Conservation (phyloP, 2,888 invertebrate species). For the Eretmocerus hayati region DNA sequence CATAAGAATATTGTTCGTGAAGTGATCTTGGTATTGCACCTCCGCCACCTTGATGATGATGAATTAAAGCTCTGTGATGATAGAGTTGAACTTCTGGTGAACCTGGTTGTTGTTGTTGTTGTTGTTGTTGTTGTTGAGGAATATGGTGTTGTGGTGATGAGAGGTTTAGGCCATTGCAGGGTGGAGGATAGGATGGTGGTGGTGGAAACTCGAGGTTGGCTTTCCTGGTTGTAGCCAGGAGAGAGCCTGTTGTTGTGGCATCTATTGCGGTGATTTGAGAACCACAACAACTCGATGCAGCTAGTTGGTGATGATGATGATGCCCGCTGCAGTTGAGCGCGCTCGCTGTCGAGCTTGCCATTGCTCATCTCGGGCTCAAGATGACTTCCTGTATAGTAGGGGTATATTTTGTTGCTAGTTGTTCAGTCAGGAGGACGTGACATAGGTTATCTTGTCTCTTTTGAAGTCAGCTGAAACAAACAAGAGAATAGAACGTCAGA, state of each 20-base stretch:
- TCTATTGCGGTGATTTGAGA: too few relatives aligned
- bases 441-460: too few relatives aligned
- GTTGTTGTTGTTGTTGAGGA: constrained; percentile 69
- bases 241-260: constrained; percentile 19
- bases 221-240: constrained; percentile 35
- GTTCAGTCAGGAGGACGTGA: too few relatives aligned
- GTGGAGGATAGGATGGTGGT: constrained; percentile 65
- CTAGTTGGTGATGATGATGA: too few relatives aligned
- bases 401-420: too few relatives aligned
- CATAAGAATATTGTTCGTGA: not conserved
- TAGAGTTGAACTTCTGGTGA: constrained; percentile 1
- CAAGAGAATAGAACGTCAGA: too few relatives aligned
- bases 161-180: too few relatives aligned
- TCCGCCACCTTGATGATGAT: constrained; percentile 13
- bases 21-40: constrained; percentile 32
- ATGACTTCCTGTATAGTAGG: too few relatives aligned
- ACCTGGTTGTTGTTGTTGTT: not conserved
- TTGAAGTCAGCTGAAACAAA: too few relatives aligned
- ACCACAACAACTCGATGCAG: too few relatives aligned
- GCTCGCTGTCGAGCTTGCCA: constrained; percentile 13
- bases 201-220: constrained; percentile 64
- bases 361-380: constrained; percentile 13
- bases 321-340: not conserved
- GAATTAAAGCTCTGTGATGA: not conserved
- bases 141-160: too few relatives aligned